phyloP scores from a whole-genome alignment of 2,797 vertebrate genomes.

The Petrocephalus sullivani region DNA sequence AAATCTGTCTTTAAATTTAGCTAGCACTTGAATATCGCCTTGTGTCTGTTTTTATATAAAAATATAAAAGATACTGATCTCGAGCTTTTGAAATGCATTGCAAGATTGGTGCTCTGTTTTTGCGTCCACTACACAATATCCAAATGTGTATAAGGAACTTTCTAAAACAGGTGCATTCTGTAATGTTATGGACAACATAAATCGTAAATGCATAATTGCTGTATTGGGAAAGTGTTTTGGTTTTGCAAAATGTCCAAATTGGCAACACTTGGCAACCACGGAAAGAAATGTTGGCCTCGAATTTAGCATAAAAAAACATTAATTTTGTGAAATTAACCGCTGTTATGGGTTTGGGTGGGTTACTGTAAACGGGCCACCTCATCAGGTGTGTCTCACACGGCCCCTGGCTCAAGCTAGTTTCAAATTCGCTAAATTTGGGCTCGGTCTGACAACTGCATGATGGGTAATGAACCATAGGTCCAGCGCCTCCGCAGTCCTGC shows the following conservation, averaged over 20 bases:
- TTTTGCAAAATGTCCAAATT: neutral
- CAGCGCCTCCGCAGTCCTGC: neutral
- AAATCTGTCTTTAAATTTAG: constrained; percentile 2
- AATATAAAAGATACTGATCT: neutral
- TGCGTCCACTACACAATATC: neutral
- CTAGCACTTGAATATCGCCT: neutral
- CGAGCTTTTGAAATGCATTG: constrained; percentile 6
- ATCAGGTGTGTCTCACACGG: neutral
- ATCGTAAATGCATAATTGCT: neutral
- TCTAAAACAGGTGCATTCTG: neutral
- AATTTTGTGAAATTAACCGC: neutral
- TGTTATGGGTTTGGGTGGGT: neutral
- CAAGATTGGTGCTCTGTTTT: neutral
- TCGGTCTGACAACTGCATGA: neutral
- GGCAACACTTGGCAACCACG: neutral
- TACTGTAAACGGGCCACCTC: neutral
- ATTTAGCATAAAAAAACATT: neutral
- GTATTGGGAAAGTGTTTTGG: neutral
- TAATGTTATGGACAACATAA: neutral
- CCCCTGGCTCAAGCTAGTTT: neutral
- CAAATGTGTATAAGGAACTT: neutral
- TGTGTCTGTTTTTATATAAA: constrained; percentile 1
- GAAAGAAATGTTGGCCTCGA: neutral
- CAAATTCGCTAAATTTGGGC: neutral
- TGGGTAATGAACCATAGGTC: neutral